Evolutionary conservation across 2,113 vertebrate species (phyloP).

Genomic region (Pan troglodytes): NHGRI_mPanTro3-v2.1_pri NC_072408.2:110792501-110793000

Average conservation of each 20-base stretch:
- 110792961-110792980: too few species aligned
- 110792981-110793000: too few species aligned
- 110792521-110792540: constrained; percentile 46
- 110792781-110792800: neutral
- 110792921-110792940: too few species aligned
- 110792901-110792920: too few species aligned
- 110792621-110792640: constrained; percentile 81
- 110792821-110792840: neutral
- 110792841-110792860: neutral
- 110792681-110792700: neutral
- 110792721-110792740: neutral
- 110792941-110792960: too few species aligned
- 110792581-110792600: constrained; percentile 97
- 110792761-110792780: neutral
- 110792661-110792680: neutral
- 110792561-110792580: constrained; percentile 98
- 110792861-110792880: neutral
- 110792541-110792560: constrained; percentile 96
- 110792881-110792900: neutral
- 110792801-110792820: neutral
- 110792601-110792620: constrained; percentile 99
- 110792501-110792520: neutral
- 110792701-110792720: neutral
- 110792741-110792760: neutral
- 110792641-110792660: neutral